Conservation (phyloP, 2,113 vertebrate species). For the Elanoides forficatus region DNA sequence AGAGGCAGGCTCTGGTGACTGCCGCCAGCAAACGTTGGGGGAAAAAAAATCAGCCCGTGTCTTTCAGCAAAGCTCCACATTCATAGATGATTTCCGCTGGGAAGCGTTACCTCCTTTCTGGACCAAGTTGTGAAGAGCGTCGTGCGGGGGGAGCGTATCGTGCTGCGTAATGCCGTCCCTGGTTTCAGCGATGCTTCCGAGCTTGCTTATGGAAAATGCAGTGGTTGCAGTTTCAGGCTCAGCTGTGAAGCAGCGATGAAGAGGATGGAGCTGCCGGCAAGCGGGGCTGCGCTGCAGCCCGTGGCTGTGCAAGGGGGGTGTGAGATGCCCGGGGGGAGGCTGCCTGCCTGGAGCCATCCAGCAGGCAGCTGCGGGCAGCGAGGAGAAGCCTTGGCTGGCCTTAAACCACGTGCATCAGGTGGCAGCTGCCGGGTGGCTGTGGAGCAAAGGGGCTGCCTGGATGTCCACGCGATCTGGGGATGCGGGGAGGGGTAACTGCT, state of each 20-base stretch:
- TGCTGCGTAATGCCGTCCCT: no score
- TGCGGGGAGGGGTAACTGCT: not conserved
- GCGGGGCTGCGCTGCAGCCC: not conserved
- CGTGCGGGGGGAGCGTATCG: not conserved
- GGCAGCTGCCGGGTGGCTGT: not conserved
- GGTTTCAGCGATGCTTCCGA: not conserved
- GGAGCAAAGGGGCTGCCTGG: not conserved
- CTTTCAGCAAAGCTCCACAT: not conserved
- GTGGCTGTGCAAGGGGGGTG: not conserved
- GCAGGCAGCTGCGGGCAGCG: not conserved
- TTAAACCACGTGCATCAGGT: accelerated
- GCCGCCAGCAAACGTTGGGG: accelerated
- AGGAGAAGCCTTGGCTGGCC: not conserved
- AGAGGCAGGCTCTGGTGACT: not conserved
- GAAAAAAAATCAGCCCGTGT: no score
- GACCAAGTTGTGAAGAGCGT: not conserved
- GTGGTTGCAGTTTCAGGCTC: not conserved
- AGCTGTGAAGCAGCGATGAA: not conserved
- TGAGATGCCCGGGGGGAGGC: not conserved
- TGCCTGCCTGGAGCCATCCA: not conserved
- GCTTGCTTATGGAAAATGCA: not conserved
- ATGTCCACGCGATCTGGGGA: accelerated
- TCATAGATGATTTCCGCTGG: no score
- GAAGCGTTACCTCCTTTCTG: not conserved
- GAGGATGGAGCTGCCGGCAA: not conserved